Evolutionary conservation across 2,797 vertebrate species (phyloP).

Genomic region (Gadopsis marmoratus): DNA sequence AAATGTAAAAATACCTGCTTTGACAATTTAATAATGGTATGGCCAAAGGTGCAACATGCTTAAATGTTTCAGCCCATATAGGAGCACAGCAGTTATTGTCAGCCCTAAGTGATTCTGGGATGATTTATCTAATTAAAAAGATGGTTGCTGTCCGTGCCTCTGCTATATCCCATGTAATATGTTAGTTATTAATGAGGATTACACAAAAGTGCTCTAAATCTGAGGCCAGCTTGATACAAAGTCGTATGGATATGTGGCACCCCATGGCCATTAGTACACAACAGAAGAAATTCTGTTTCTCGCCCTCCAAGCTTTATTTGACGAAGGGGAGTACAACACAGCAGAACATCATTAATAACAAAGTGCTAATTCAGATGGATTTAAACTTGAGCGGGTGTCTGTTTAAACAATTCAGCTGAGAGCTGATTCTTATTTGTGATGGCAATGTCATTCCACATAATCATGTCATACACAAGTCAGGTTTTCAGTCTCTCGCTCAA

Average conservation of each 20-base stretch:
- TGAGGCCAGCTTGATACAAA: conserved; percentile 15
- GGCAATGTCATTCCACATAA: conserved; percentile 20
- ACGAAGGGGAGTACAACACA: conserved; percentile 12
- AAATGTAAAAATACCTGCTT: conserved; percentile 8
- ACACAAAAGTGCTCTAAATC: conserved; percentile 4
- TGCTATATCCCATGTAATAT: conserved; percentile 4
- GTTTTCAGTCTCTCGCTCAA: conserved; percentile 4
- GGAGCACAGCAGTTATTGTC: neutral
- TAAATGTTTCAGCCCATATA: neutral
- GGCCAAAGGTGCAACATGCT: neutral
- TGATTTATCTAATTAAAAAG: neutral
- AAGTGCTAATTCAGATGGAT: conserved; percentile 37
- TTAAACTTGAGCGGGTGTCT: conserved; percentile 6
- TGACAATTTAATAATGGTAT: neutral
- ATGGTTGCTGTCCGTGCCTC: neutral
- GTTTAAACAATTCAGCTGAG: conserved; percentile 28
- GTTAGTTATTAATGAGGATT: conserved; percentile 28
- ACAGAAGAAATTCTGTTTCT: conserved; percentile 13
- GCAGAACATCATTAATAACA: conserved; percentile 41
- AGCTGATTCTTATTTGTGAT: conserved; percentile 24
- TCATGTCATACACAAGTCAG: neutral
- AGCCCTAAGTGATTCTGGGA: neutral
- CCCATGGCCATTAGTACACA: conserved; percentile 20
- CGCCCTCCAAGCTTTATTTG: conserved; percentile 30
- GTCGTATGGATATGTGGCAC: neutral